A percentile compares a stretch with the other conserved stretches of the same genome.
phyloP scores from a whole-genome alignment of 1,140 invertebrate genomes.

The Caerostris darwini region DNA sequence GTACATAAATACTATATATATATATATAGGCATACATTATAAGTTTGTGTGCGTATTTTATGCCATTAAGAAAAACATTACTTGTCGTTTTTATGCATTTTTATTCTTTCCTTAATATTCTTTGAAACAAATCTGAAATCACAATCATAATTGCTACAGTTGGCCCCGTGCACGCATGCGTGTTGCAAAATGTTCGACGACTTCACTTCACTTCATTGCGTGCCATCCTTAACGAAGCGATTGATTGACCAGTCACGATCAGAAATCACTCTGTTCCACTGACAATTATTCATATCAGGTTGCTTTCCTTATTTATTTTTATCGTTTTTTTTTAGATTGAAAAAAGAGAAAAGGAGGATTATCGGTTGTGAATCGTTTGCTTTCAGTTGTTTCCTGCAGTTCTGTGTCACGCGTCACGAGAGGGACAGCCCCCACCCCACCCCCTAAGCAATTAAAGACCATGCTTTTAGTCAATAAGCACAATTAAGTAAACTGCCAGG shows the following conservation, averaged over 20 bases:
- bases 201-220: neutral
- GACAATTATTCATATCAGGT: conserved; percentile 24
- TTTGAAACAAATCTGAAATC: neutral
- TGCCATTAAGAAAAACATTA: neutral
- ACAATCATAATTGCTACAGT: neutral
- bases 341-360: neutral
- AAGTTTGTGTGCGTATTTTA: too few relatives aligned
- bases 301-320: neutral
- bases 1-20: too few relatives aligned
- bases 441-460: neutral
- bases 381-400: conserved; percentile 7
- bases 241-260: conserved; percentile 22
- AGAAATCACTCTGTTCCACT: neutral
- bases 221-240: neutral
- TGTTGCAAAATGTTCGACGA: neutral
- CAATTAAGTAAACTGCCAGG: neutral
- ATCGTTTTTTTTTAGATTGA: neutral
- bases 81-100: neutral
- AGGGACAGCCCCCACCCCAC: neutral
- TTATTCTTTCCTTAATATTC: neutral
- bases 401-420: neutral
- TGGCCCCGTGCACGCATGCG: neutral
- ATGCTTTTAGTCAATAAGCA: neutral
- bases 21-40: too few relatives aligned
- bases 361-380: neutral